A percentile compares a stretch with the other conserved stretches of the same genome.
These are phyloP conservation scores for Abrostola triplasia DNA, from an alignment of 2,888 invertebrate genomes.

Conservation along the genomic window DNA sequence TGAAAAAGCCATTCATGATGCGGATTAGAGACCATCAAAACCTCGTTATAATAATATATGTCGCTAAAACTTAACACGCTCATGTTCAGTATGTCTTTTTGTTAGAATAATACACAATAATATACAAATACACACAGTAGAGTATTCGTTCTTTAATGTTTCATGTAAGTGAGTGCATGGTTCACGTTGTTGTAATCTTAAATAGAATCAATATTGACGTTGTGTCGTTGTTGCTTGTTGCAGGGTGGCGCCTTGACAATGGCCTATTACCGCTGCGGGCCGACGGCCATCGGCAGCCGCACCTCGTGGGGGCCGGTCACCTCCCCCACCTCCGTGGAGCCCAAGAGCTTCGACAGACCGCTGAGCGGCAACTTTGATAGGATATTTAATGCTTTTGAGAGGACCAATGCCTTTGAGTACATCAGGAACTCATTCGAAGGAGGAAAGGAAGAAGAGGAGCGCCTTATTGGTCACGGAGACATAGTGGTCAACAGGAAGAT, in stretches of 20 bases:
- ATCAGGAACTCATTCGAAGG: slow-evolving; percentile 69
- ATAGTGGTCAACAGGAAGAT: slow-evolving; percentile 82
- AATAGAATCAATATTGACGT: slow-evolving; percentile 35
- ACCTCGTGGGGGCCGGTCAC: slow-evolving; percentile 89
- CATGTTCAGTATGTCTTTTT: slow-evolving; percentile 21
- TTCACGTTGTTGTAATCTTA: slow-evolving; percentile 15
- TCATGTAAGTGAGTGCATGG: slow-evolving; percentile 7
- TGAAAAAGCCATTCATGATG: slow-evolving; percentile 18
- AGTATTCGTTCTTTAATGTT: slow-evolving; percentile 23
- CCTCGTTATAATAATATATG: slow-evolving; percentile 34
- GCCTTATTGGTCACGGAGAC: slow-evolving; percentile 78
- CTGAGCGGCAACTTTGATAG: slow-evolving; percentile 85
- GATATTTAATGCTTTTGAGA: slow-evolving; percentile 85
- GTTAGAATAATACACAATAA: too few relatives aligned
- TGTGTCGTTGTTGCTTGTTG: slow-evolving; percentile 51
- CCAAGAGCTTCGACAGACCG: slow-evolving; percentile 78
- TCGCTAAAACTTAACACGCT: slow-evolving; percentile 18
- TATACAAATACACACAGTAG: neutral
- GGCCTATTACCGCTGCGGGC: slow-evolving; percentile 84
- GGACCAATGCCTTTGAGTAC: slow-evolving; percentile 85
- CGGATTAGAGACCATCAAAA: slow-evolving; percentile 26
- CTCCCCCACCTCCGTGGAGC: slow-evolving; percentile 79
- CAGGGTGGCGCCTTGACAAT: slow-evolving; percentile 69
- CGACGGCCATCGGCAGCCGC: slow-evolving; percentile 82
- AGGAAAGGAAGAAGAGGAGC: slow-evolving; percentile 65